Percentiles rank a stretch among this genome's conserved stretches.
phyloP scores from a whole-genome alignment of 2,888 invertebrate species.

The Plebejus anna region DNA sequence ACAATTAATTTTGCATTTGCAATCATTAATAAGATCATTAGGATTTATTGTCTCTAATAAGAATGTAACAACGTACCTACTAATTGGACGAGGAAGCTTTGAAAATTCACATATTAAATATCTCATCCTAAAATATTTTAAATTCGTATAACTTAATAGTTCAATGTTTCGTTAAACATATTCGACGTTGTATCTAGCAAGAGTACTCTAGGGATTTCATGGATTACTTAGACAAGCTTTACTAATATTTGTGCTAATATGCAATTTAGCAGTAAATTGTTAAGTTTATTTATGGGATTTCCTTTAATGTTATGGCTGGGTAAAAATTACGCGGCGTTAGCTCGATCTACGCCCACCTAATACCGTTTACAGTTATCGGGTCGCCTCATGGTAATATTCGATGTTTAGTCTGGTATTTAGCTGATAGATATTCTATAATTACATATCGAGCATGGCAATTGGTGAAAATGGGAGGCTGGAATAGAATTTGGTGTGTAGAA shows the following conservation, averaged over 20 bases:
- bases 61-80: neutral
- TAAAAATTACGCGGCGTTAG: neutral
- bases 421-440: neutral
- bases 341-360: constrained; percentile 1
- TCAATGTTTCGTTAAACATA: too few species aligned
- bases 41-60: neutral
- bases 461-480: too few species aligned
- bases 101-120: neutral
- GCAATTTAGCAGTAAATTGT: neutral
- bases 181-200: neutral
- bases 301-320: neutral
- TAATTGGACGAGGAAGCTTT: neutral
- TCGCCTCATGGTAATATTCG: neutral
- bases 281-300: neutral
- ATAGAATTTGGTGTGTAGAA: neutral
- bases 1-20: neutral
- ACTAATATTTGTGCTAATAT: neutral
- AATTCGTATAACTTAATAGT: neutral
- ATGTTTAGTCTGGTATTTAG: neutral
- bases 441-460: neutral
- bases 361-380: neutral
- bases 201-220: neutral
- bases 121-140: neutral
- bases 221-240: neutral
- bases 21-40: neutral